Percentiles rank a stretch among this genome's conserved stretches.
Evolutionary conservation across 2,797 vertebrate genomes (phyloP).

Genomic region (Chaetodon trifasciatus): DNA sequence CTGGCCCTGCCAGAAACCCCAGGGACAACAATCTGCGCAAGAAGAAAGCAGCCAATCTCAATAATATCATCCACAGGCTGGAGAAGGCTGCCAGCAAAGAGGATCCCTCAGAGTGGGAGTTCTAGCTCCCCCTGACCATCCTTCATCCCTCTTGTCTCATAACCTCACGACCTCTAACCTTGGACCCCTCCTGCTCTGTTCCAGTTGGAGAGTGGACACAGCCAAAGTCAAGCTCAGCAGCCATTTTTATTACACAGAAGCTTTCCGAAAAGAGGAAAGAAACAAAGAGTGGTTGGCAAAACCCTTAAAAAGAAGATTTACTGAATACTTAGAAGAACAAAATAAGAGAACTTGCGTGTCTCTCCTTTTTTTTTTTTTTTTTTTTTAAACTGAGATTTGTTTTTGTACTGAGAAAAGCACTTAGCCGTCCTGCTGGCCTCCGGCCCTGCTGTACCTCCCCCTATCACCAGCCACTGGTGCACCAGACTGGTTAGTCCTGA

Average conservation of each 20-base stretch:
- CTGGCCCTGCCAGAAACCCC: constrained; percentile 89
- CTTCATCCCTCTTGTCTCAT: constrained; percentile 89
- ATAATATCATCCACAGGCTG: constrained; percentile 99
- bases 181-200: constrained; percentile 88
- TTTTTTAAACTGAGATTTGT: constrained; percentile 81
- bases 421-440: constrained; percentile 97
- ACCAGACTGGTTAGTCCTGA: constrained; percentile 83
- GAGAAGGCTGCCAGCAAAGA: constrained; percentile 99
- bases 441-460: constrained; percentile 92
- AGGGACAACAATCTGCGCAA: constrained; percentile 97
- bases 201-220: constrained; percentile 84
- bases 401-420: constrained; percentile 92
- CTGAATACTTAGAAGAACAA: constrained; percentile 84
- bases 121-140: constrained; percentile 84
- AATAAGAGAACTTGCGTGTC: constrained; percentile 82
- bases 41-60: constrained; percentile 99
- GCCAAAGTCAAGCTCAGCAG: constrained; percentile 88
- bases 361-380: constrained; percentile 81
- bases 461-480: constrained; percentile 91
- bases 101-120: constrained; percentile 89
- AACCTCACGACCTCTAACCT: constrained; percentile 95
- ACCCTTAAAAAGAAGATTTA: constrained; percentile 83
- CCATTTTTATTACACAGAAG: constrained; percentile 85
- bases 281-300: constrained; percentile 86
- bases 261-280: constrained; percentile 81